These are phyloP conservation scores for Eurytoma californica DNA, from an alignment of 2,888 invertebrate species.

Conservation along the genomic window DNA sequence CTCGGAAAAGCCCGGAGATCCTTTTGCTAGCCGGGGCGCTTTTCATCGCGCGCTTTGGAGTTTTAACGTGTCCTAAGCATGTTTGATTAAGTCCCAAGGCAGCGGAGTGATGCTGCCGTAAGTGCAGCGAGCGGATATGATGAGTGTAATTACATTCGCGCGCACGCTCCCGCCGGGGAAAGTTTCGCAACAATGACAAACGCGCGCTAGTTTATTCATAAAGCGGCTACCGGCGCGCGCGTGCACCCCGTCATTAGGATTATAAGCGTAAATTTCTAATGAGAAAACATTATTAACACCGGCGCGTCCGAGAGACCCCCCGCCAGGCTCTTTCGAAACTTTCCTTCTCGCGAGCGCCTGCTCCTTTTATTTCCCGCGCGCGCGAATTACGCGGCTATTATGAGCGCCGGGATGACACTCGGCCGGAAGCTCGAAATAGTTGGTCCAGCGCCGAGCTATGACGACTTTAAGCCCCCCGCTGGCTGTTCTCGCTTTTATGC, in stretches of 20 bases:
- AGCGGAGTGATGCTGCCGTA: constrained; percentile 12
- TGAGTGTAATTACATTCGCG: constrained; percentile 51
- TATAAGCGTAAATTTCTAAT: constrained; percentile 52
- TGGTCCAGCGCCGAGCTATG: neutral
- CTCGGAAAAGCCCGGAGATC: no score
- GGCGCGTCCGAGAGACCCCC: neutral
- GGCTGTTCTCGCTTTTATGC: neutral
- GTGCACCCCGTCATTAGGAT: constrained; percentile 42
- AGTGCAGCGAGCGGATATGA: constrained; percentile 46
- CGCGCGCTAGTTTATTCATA: constrained; percentile 50
- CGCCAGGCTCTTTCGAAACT: constrained; percentile 4
- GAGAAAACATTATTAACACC: constrained; percentile 46
- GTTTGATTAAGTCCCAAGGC: constrained; percentile 43
- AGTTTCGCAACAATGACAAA: constrained; percentile 56
- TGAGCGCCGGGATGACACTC: neutral
- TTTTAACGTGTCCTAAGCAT: constrained; percentile 39
- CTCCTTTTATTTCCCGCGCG: neutral
- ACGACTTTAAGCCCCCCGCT: neutral
- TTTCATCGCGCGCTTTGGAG: constrained; percentile 29
- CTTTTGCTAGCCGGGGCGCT: neutral
- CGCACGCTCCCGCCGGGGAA: constrained; percentile 28
- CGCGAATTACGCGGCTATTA: constrained; percentile 5
- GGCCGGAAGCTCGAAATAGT: neutral
- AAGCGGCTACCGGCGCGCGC: constrained; percentile 4
- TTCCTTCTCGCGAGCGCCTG: neutral